Evolutionary conservation across 2,888 invertebrate species (phyloP).

Genomic region (Sussaba pulchella): DNA sequence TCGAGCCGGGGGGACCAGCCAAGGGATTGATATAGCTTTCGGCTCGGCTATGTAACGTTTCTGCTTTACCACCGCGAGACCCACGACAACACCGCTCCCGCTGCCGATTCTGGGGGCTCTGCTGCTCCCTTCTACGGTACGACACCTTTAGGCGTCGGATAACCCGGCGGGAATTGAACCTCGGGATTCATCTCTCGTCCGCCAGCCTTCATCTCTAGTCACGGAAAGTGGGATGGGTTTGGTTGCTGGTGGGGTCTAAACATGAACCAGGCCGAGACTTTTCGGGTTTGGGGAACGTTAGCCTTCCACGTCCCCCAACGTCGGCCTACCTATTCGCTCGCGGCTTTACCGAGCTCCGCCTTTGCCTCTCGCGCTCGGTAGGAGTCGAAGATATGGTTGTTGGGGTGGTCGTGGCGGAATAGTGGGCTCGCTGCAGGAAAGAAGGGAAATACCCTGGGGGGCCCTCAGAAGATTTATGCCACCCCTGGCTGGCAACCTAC

Average conservation of each 20-base stretch:
- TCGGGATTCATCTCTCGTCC: conserved; percentile 81
- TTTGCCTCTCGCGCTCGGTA: conserved; percentile 55
- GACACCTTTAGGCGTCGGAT: conserved; percentile 74
- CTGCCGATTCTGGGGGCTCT: conserved; percentile 41
- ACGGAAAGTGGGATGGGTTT: conserved; percentile 55
- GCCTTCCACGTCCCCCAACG: conserved; percentile 40
- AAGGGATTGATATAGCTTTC: conserved; percentile 43
- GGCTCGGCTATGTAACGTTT: conserved; percentile 37
- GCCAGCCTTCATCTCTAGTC: conserved; percentile 54
- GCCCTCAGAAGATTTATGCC: conserved; percentile 83
- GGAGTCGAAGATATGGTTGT: conserved; percentile 58
- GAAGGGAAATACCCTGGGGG: conserved; percentile 82
- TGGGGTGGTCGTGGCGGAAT: conserved; percentile 37
- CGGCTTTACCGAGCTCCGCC: conserved; percentile 52
- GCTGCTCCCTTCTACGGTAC: conserved; percentile 68
- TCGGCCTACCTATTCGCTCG: conserved; percentile 30
- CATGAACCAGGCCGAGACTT: conserved; percentile 52
- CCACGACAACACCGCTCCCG: conserved; percentile 39
- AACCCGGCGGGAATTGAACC: conserved; percentile 82
- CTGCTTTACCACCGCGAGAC: conserved; percentile 39
- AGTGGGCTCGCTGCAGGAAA: conserved; percentile 64
- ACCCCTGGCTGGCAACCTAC: conserved; percentile 77
- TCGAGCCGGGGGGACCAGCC: conserved; percentile 50
- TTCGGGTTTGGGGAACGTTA: conserved; percentile 45
- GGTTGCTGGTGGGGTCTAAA: conserved; percentile 41